These are phyloP conservation scores for Bombus confusus DNA, from an alignment of 1,140 invertebrate genomes.

Conservation along the genomic window DNA sequence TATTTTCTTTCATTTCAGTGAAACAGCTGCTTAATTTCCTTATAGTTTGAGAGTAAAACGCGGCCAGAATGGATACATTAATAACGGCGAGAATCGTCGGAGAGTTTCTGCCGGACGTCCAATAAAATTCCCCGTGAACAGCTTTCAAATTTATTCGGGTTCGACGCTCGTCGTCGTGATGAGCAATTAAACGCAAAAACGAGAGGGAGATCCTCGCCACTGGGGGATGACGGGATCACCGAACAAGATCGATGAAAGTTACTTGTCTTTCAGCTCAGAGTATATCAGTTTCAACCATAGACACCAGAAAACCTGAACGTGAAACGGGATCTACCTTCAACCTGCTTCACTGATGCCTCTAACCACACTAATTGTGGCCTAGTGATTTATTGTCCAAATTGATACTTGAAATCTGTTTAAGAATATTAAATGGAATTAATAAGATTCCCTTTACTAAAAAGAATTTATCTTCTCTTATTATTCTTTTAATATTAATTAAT, in stretches of 20 bases:
- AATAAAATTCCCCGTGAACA: constrained; percentile 9
- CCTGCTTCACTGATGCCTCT: neutral
- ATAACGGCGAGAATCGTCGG: neutral
- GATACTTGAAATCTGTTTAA: neutral
- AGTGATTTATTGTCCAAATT: neutral
- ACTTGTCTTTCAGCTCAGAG: constrained; percentile 38
- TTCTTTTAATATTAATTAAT: neutral
- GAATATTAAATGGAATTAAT: neutral
- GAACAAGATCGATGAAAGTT: constrained; percentile 50
- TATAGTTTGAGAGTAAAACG: neutral
- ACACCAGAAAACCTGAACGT: constrained; percentile 17
- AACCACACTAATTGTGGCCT: neutral
- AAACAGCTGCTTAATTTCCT: neutral
- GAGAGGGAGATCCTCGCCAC: neutral
- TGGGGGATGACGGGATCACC: neutral
- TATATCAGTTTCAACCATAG: constrained; percentile 46
- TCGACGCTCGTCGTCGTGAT: neutral
- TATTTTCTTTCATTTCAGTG: neutral
- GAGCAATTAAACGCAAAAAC: constrained; percentile 36
- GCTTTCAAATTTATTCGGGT: constrained; percentile 20
- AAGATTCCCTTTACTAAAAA: too few relatives aligned
- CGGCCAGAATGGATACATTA: neutral
- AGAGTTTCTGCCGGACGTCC: neutral
- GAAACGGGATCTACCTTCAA: constrained; percentile 8
- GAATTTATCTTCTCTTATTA: neutral